A percentile compares a stretch with the other conserved stretches of the same genome.
Conservation (phyloP, 2,888 invertebrate genomes). For the Cylloceria caligata region DNA sequence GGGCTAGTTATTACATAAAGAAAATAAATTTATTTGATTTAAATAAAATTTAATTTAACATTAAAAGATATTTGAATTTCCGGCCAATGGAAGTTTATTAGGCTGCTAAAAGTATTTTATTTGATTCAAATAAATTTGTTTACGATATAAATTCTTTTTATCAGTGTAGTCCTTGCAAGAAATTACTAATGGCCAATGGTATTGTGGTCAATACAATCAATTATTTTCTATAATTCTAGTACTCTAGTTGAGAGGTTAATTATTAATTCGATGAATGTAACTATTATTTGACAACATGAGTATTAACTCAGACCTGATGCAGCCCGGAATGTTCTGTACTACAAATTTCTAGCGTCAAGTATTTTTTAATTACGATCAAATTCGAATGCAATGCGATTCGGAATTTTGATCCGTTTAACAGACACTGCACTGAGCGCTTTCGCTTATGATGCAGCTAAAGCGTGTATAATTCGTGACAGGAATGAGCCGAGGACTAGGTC, state of each 20-base stretch:
- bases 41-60: not conserved
- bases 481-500: not conserved
- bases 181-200: not conserved
- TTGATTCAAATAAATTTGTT: not conserved
- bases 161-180: not conserved
- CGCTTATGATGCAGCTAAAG: not conserved
- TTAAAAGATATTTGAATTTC: not conserved
- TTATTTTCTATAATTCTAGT: not conserved
- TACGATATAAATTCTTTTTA: not conserved
- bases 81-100: not conserved
- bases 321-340: not conserved
- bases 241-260: not conserved
- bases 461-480: not conserved
- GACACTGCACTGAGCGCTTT: not conserved
- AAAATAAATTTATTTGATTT: not conserved
- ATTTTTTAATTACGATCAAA: conserved; percentile 1
- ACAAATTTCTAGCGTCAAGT: not conserved
- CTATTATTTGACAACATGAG: not conserved
- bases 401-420: not conserved
- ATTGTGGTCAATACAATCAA: not conserved
- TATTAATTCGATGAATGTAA: not conserved
- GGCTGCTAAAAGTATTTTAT: not conserved
- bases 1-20: not conserved
- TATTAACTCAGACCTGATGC: not conserved
- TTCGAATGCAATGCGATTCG: not conserved